Percentiles rank a stretch among this genome's conserved stretches.
These are phyloP conservation scores for Colletes collaris DNA, from an alignment of 2,888 invertebrate genomes.

Conservation along the genomic window DNA sequence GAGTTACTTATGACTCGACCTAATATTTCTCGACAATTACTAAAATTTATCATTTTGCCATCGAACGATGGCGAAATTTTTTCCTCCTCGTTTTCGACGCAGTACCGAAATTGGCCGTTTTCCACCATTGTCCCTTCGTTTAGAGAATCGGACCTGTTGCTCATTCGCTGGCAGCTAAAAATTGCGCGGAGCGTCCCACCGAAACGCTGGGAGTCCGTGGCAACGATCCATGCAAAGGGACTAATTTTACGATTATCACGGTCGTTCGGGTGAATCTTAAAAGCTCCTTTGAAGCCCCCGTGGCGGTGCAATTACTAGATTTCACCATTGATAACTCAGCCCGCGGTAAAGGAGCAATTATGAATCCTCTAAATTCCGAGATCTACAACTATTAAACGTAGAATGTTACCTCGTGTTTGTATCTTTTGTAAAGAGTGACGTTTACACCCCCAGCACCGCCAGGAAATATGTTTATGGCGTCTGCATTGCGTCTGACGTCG, in stretches of 20 bases:
- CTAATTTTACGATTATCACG: slow-evolving; percentile 33
- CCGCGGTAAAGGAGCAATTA: slow-evolving; percentile 20
- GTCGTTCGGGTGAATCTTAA: slow-evolving; percentile 11
- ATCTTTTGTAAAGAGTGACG: no score
- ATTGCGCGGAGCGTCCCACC: neutral
- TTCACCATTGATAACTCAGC: slow-evolving; percentile 37
- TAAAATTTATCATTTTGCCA: neutral
- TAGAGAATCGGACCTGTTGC: slow-evolving; percentile 44
- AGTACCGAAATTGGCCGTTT: no score
- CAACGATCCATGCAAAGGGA: slow-evolving; percentile 4
- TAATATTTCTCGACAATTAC: no score
- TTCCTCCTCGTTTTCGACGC: no score
- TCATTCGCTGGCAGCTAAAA: slow-evolving; percentile 9
- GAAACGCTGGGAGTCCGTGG: neutral
- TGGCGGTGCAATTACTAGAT: slow-evolving; percentile 21
- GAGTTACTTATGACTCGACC: no score
- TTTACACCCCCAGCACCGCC: no score
- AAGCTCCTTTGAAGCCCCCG: slow-evolving; percentile 8
- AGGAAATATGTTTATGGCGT: no score
- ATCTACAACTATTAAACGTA: slow-evolving; percentile 18
- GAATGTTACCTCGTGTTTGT: no score
- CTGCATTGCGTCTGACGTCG: no score
- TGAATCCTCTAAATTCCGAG: slow-evolving; percentile 33
- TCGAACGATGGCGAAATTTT: no score
- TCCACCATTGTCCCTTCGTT: no score